Base-by-base conservation (phyloP, 2,113 vertebrate species). In the Dromiciops gliroides region DNA sequence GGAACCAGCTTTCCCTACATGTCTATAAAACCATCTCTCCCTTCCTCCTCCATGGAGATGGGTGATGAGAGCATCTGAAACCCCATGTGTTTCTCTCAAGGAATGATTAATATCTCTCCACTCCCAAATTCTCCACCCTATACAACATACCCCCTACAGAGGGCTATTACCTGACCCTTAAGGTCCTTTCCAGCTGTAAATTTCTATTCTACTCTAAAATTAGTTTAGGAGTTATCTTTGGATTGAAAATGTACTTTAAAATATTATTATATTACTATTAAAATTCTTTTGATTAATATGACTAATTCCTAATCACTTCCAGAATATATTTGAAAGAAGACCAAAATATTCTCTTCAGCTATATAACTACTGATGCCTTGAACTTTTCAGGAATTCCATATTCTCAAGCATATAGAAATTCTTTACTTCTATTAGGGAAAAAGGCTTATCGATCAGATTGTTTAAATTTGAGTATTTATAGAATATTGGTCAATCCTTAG, bases 221-320 rank as follows among this genome's bases (percentile, higher is more conserved):
- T 19, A 75, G 31, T 50, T 95, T 26, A 48, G 1, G 51, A 47
- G 26, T 89, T 14, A 48, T 51, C 50, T 95, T 93, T 90, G 89
- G 93, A 67, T 44, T 11, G n/a, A 95, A 96, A 92, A 49, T 60
- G 47, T 67, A 48, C 75, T 95, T 92, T 51, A 44, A 92, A 83
- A 88, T 44, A 26, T 26, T 90, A 50, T 75, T 44, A n/a, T 83
- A 44, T 83, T n/a, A 22, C 49, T 94, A 53, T 89, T 75, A 51
- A n/a, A 23, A 52, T 50, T 90, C 22, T 1, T 95, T 89, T 28
- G 52, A 12, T 89, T 49, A 49, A 2, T 49, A 47, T 50, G 83
- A 44, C 12, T 92, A 22, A 51, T 16, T 88, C 26, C 47, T 75
- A 88, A 48, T 92, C 14, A 91, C 50, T 93, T 97, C 37, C 3